Evolutionary conservation across 2,113 vertebrate species (phyloP), one percentile per base, ranked within the genome.

Genomic region (Okapia johnstoni): DNA sequence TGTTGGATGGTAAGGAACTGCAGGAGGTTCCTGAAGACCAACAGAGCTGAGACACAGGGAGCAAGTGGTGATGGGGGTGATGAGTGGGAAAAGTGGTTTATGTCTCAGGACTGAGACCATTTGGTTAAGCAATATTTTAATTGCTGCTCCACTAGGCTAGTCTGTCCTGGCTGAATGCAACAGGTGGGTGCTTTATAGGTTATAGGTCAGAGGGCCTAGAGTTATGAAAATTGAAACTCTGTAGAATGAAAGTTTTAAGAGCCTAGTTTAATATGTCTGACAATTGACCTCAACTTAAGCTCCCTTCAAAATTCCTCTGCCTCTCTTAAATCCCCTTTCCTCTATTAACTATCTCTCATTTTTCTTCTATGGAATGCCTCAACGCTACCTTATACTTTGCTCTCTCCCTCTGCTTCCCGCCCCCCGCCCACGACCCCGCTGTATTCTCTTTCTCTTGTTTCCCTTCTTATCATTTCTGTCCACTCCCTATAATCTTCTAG

Each of bases 381-480:
- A 0, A 66, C 0, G 26, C 14, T 58, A 33, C 87, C 36, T 61
- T 54, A 28, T 88, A 21, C 25, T 4, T 81, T 84, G 7, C 46
- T 77, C 9, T 88, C 21, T 43, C 57, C 26, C 4, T 70, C 21
- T 57, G 33, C 16, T 73, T 50, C 57, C 36, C 55, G 46, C 19
- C 30, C 33, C 1, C 0, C 17, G n/a, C n/a, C n/a, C n/a, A n/a
- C n/a, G n/a, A n/a, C 5, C 33, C 2, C 15, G 1, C 3, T 73
- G 2, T 91, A 83, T 86, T 26, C 25, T 8, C 46, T 84, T 46
- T 79, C 43, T 85, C 19, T 48, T 15, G 33, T 57, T 86, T 84
- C 61, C 60, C 7, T 6, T 93, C 86, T 83, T 79, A 46, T 43
- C 63, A 28, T 3, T 66, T 55, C 33, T 84, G 61, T 80, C 36